Base-by-base conservation (phyloP, 1,140 invertebrate species). In the Drosophila azteca region DNA sequence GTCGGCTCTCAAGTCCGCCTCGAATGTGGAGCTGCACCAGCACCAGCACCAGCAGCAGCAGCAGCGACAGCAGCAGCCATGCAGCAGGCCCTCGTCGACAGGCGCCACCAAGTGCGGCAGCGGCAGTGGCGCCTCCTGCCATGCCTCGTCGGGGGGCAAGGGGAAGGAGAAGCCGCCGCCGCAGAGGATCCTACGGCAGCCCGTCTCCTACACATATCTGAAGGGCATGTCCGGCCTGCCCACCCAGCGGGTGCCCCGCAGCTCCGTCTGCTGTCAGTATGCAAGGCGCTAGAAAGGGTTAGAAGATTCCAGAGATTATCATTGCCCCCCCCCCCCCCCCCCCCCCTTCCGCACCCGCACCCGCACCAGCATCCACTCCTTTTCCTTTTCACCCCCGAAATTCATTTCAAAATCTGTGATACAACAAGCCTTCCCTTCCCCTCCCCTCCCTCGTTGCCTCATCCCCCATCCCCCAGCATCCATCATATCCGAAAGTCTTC, bases 121-220 rank as follows among this genome's bases (percentile, higher is more conserved):
- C 61, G 13, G 54, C 44, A 67, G 61, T 52, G 49, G 64, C 59
- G 65, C 67, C 50, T 75, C 66, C 45, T 59, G 17, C 22, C 31
- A 17, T 1, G 39, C 77, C n/a, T 24, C 76, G 20, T 31, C 61
- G 20, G 45, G 52, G 9, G 3, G 11, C 3, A 79, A 92, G 78
- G 43, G 41, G 54, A 94, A 88, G 49, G 39, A 46, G 20, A 94
- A 95, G 88, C 94, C 95, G 75, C 94, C 94, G 51, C 90, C 92
- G 2, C 93, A 94, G 63, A 93, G 94, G 45, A 96, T 96, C 41
- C 92, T 96, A 2, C 92, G 96, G 22, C 93, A 95, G 22, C 96
- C 96, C 0, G 94, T 96, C 0, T 94, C 95, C 0, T 96, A 96
- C 90, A 96, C 95, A 2, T 96, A 96, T 87, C 94, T 96, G 1